phyloP scores from a whole-genome alignment of 2,888 invertebrate genomes.

The Polyploca ridens region DNA sequence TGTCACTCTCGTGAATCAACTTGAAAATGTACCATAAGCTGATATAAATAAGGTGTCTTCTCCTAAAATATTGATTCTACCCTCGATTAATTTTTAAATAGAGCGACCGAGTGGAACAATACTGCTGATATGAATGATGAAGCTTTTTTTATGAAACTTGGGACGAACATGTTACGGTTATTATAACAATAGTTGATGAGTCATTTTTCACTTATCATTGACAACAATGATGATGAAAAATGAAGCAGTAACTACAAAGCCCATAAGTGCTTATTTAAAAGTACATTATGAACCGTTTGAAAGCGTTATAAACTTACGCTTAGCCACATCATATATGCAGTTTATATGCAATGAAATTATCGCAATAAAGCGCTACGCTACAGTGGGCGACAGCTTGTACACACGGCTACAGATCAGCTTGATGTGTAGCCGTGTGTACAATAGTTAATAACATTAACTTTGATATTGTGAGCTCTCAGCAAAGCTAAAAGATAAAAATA shows the following conservation, averaged over 20 bases:
- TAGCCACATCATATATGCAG: conserved; percentile 23
- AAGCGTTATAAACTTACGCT: background rate
- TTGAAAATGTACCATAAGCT: background rate
- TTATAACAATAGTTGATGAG: background rate
- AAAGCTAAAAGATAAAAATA: no score
- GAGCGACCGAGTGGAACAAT: background rate
- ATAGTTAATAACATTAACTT: conserved; percentile 28
- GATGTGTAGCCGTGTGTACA: no score
- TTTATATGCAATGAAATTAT: conserved; percentile 26
- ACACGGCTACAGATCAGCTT: no score
- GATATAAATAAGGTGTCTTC: background rate
- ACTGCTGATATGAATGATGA: background rate
- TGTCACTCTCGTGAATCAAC: background rate
- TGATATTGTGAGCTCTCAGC: conserved; percentile 22
- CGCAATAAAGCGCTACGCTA: conserved; percentile 23
- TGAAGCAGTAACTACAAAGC: no score
- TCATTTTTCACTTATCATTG: background rate
- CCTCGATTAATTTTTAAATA: background rate
- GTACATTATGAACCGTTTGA: background rate
- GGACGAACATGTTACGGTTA: background rate
- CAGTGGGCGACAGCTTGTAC: conserved; percentile 24
- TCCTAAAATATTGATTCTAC: background rate
- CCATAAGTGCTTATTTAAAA: background rate
- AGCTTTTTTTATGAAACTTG: background rate
- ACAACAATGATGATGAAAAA: no score